These are phyloP conservation scores for Columba janthina DNA, from an alignment of 2,113 vertebrate species.

Conservation along the genomic window DNA sequence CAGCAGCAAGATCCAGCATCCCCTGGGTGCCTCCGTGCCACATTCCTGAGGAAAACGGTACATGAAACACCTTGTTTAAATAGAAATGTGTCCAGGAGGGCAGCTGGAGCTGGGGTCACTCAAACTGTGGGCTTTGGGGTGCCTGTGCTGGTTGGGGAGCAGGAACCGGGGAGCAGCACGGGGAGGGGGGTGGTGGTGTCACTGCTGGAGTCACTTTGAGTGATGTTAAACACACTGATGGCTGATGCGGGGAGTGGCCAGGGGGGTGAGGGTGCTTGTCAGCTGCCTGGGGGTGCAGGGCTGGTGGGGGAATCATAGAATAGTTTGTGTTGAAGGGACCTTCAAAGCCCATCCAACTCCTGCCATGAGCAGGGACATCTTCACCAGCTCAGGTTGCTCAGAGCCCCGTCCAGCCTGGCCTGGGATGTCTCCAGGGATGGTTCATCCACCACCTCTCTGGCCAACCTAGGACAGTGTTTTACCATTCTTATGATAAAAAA, in stretches of 20 bases:
- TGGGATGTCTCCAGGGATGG: too few species aligned
- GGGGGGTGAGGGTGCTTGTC: neutral
- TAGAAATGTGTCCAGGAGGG: neutral
- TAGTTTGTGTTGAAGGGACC: too few species aligned
- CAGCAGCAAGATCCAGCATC: neutral
- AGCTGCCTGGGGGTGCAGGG: neutral
- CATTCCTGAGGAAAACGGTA: neutral
- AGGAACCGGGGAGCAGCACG: neutral
- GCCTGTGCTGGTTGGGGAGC: neutral
- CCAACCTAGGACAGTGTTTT: too few species aligned
- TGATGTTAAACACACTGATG: rapidly evolving
- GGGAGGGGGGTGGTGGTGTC: neutral
- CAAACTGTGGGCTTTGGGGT: neutral
- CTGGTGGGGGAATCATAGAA: neutral
- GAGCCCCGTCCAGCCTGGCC: too few species aligned
- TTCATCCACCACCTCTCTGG: too few species aligned
- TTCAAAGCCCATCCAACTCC: too few species aligned
- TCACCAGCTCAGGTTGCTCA: too few species aligned
- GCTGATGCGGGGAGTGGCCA: neutral
- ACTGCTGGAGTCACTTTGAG: neutral
- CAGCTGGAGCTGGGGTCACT: neutral
- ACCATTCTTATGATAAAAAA: too few species aligned
- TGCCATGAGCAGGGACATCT: too few species aligned
- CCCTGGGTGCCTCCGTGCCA: neutral
- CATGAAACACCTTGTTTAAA: neutral